A percentile compares a stretch with the other conserved stretches of the same genome.
phyloP scores from a whole-genome alignment of 2,888 invertebrate genomes.

The Dinocampus coccinellae region DNA sequence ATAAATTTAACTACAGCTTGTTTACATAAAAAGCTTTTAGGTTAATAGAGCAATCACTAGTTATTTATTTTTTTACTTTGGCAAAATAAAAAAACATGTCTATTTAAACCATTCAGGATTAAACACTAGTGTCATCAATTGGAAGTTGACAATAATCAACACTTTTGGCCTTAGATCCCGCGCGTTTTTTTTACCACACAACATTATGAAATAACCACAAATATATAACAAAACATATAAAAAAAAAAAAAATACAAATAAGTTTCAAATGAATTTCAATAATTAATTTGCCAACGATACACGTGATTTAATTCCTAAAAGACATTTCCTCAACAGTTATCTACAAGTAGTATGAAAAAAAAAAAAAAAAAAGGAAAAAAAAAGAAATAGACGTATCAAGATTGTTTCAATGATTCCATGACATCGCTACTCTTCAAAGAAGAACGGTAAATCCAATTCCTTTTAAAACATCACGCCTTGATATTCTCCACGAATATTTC shows the following conservation, averaged over 20 bases:
- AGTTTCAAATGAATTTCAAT: too few relatives aligned
- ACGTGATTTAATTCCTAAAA: too few relatives aligned
- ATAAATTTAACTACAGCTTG: not conserved
- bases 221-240: too few relatives aligned
- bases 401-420: conserved; percentile 34
- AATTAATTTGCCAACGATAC: too few relatives aligned
- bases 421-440: conserved; percentile 24
- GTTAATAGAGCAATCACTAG: not conserved
- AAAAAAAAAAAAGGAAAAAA: too few relatives aligned
- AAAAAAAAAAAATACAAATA: too few relatives aligned
- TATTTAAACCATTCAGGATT: not conserved
- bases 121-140: not conserved
- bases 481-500: conserved; percentile 39
- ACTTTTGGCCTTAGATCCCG: not conserved
- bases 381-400: too few relatives aligned
- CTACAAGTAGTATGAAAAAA: too few relatives aligned
- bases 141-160: not conserved
- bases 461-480: conserved; percentile 41
- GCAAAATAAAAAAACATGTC: too few relatives aligned
- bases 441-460: conserved; percentile 38
- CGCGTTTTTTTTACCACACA: not conserved
- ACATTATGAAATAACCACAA: too few relatives aligned
- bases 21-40: not conserved
- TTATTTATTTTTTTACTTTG: not conserved
- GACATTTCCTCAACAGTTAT: too few relatives aligned